phyloP scores from a whole-genome alignment of 2,797 vertebrate species.

The Rhabdophis nuchalis region DNA sequence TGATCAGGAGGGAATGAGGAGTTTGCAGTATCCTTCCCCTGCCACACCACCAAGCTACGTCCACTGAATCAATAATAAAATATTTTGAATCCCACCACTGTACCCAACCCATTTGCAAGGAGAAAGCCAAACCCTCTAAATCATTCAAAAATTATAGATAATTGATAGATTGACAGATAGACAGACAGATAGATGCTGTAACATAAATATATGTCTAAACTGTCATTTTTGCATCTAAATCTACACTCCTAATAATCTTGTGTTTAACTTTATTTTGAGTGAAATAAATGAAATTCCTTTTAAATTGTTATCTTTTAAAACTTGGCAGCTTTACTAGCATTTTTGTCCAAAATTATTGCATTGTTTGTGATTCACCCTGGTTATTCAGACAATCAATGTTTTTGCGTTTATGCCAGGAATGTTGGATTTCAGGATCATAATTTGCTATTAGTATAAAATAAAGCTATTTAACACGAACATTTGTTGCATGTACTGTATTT shows the following conservation, averaged over 20 bases:
- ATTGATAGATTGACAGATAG: not conserved
- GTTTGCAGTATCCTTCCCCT: too few relatives aligned
- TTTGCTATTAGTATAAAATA: not conserved
- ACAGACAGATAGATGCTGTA: not conserved
- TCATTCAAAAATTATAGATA: not conserved
- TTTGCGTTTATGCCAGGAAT: not conserved
- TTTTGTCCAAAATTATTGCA: not conserved
- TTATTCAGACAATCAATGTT: not conserved
- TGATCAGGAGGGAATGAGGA: too few relatives aligned
- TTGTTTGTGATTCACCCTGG: not conserved
- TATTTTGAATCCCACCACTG: too few relatives aligned
- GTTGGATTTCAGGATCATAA: not conserved
- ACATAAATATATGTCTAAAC: too few relatives aligned
- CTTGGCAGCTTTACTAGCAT: not conserved
- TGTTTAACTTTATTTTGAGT: not conserved
- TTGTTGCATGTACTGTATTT: not conserved
- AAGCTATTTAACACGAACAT: not conserved
- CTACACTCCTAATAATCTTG: not conserved
- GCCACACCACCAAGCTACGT: too few relatives aligned
- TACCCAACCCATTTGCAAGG: not conserved
- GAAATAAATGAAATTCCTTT: not conserved
- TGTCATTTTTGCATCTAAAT: not conserved
- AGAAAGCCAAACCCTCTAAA: not conserved
- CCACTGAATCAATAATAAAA: too few relatives aligned
- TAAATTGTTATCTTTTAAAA: not conserved